Percentiles rank a stretch among this genome's conserved stretches.
Conservation (phyloP, 2,113 vertebrate genomes). For the Cephalopholis sonnerati region DNA sequence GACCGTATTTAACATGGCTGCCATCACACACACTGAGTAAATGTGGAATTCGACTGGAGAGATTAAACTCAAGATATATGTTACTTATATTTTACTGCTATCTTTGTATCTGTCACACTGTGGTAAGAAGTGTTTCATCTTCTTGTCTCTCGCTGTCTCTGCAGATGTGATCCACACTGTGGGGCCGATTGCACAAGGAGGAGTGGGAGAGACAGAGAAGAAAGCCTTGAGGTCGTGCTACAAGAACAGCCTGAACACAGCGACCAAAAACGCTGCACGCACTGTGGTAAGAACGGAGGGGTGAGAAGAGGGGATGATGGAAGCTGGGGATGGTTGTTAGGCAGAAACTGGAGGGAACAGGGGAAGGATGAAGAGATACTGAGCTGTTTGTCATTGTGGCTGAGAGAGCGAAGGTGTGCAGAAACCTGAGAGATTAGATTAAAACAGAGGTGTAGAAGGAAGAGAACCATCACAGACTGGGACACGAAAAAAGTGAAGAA, state of each 20-base stretch:
- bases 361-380: neutral
- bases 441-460: constrained; percentile 6
- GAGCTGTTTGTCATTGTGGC: neutral
- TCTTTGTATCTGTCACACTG: constrained; percentile 13
- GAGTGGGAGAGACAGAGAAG: constrained; percentile 75
- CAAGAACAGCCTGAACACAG: constrained; percentile 85
- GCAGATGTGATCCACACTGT: constrained; percentile 93
- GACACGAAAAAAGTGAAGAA: neutral
- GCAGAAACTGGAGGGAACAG: neutral
- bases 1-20: neutral
- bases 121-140: constrained; percentile 1
- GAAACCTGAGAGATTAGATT: constrained; percentile 25
- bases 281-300: constrained; percentile 84
- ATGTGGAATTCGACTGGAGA: neutral
- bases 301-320: neutral
- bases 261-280: constrained; percentile 82
- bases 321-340: neutral
- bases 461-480: neutral
- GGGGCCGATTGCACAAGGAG: constrained; percentile 87
- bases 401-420: neutral
- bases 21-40: neutral
- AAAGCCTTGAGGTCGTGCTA: constrained; percentile 88
- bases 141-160: constrained; percentile 27
- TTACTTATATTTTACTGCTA: neutral
- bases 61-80: neutral